Evolutionary conservation across 2,113 vertebrate genomes (phyloP).

Genomic region (Zosterops lateralis): DNA sequence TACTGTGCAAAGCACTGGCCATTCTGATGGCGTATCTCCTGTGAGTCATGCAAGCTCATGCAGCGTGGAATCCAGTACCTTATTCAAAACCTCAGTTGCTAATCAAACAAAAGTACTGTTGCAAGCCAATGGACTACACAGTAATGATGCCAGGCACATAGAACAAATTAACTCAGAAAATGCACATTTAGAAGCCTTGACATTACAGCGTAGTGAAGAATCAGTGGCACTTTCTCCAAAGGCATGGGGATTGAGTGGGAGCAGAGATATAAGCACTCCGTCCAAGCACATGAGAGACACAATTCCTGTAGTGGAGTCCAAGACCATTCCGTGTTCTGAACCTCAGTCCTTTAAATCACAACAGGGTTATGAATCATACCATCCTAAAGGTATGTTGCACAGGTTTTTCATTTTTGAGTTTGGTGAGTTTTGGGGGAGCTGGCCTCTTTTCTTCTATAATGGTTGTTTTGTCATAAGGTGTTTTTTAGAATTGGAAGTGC

Average conservation of each 20-base stretch:
- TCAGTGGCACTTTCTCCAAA: constrained; percentile 19
- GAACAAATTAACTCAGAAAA: neutral
- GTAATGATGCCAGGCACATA: neutral
- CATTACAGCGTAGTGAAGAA: neutral
- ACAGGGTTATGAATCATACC: constrained; percentile 51
- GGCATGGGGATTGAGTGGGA: neutral
- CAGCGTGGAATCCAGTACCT: constrained; percentile 15
- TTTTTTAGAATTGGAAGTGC: neutral
- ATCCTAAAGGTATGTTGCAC: constrained; percentile 63
- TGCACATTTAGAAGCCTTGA: neutral
- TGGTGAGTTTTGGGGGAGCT: neutral
- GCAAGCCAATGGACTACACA: constrained; percentile 39
- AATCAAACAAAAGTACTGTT: constrained; percentile 49
- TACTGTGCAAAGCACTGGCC: neutral
- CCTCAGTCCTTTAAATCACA: constrained; percentile 36
- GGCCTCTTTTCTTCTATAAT: neutral
- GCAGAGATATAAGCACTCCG: neutral
- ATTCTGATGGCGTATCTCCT: constrained; percentile 43
- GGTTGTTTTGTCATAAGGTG: neutral
- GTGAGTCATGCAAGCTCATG: neutral
- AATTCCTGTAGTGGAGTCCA: constrained; percentile 48
- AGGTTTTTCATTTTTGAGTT: neutral
- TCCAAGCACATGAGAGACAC: constrained; percentile 22
- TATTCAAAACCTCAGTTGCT: constrained; percentile 57
- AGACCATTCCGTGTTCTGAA: constrained; percentile 52